Percentiles rank a stretch among this genome's conserved stretches.
phyloP scores from a whole-genome alignment of 2,113 vertebrate genomes.

The Campylomormyrus tamandua region DNA sequence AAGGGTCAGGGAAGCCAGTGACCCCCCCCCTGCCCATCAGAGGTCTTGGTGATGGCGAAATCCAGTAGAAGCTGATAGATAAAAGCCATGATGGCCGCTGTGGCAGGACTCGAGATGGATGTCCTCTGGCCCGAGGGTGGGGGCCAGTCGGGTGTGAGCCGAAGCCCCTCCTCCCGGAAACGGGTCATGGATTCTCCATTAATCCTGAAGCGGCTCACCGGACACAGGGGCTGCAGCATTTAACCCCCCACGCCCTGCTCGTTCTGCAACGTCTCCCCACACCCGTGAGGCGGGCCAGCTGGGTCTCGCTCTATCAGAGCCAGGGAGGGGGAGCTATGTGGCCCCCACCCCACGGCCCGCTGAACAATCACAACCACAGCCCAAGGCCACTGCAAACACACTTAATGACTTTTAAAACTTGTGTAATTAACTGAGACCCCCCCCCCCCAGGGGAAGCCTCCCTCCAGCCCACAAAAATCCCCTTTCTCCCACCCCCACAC shows the following conservation, averaged over 20 bases:
- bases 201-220: constrained; percentile 41
- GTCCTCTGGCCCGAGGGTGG: background rate
- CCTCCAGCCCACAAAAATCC: background rate
- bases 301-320: constrained; percentile 39
- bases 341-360: background rate
- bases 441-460: background rate
- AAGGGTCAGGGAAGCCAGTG: background rate
- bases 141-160: background rate
- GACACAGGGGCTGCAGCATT: constrained; percentile 51
- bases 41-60: background rate
- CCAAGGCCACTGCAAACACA: background rate
- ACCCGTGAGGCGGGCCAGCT: constrained; percentile 37
- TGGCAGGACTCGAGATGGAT: constrained; percentile 21
- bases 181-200: constrained; percentile 53
- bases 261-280: constrained; percentile 41
- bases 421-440: background rate
- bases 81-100: background rate
- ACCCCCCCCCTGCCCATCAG: background rate
- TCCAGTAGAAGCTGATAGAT: background rate
- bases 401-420: background rate
- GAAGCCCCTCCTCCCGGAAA: constrained; percentile 41
- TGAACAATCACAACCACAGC: background rate
- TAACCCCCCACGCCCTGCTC: constrained; percentile 44
- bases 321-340: constrained; percentile 43
- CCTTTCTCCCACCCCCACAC: background rate